Conservation (phyloP, 2,797 vertebrate genomes). For the Pipistrellus pygmaeus region DNA sequence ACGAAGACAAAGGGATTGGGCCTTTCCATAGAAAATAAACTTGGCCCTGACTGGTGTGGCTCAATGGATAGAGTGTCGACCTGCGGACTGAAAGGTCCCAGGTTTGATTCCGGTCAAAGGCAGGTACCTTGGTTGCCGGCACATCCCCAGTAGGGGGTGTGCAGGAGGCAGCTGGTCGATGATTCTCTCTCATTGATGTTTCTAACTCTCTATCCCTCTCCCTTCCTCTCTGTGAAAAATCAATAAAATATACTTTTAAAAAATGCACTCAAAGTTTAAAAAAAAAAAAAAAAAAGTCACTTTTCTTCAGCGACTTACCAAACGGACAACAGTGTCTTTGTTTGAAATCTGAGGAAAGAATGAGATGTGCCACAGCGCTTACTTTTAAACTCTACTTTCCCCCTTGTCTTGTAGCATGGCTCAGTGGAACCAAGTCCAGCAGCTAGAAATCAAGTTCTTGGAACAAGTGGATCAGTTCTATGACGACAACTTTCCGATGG, state of each 20-base stretch:
- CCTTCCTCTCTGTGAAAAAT: no score
- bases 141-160: no score
- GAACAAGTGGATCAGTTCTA: slow-evolving; percentile 98
- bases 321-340: not conserved
- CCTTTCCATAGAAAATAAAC: not conserved
- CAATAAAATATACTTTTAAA: no score
- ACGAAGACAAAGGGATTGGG: not conserved
- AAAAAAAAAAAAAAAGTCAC: not conserved
- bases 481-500: slow-evolving; percentile 98
- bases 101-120: no score
- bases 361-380: not conserved
- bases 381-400: slow-evolving; percentile 40
- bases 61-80: no score
- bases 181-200: no score
- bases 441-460: slow-evolving; percentile 95
- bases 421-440: slow-evolving; percentile 98
- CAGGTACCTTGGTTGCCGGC: no score
- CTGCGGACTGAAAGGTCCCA: no score
- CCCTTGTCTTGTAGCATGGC: slow-evolving; percentile 91
- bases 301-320: not conserved
- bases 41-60: not conserved
- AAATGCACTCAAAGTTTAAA: not conserved
- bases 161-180: no score
- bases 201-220: no score
- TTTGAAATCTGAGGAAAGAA: not conserved